Percentiles rank a stretch among this genome's conserved stretches.
Evolutionary conservation across 2,888 invertebrate species (phyloP).

Genomic region (Yponomeuta cagnagella): DNA sequence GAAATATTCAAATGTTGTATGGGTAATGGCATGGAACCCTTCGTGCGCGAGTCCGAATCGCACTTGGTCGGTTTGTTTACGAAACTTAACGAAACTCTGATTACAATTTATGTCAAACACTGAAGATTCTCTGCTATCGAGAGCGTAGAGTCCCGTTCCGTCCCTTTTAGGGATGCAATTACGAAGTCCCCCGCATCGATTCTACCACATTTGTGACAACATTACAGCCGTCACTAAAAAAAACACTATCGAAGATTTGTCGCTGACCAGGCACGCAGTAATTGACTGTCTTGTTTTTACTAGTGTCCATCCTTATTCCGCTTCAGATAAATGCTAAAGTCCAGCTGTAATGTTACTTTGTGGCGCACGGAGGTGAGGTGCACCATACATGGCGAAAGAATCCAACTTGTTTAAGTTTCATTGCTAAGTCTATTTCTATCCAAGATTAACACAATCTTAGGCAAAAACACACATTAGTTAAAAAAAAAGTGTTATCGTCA

Average conservation of each 20-base stretch:
- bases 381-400: too few species aligned
- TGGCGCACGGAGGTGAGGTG: too few species aligned
- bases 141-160: not conserved
- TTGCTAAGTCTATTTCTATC: not conserved
- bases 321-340: not conserved
- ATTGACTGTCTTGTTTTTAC: constrained; percentile 18
- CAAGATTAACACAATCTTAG: too few species aligned
- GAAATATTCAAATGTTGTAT: too few species aligned
- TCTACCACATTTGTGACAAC: constrained; percentile 4
- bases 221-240: not conserved
- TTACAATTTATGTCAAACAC: not conserved
- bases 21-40: too few species aligned
- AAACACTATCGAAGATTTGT: constrained; percentile 5
- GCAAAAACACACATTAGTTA: constrained; percentile 16
- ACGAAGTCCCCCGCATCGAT: constrained; percentile 3
- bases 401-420: not conserved
- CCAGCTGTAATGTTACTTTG: not conserved
- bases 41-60: too few species aligned
- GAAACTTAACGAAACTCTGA: not conserved
- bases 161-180: not conserved
- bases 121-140: not conserved
- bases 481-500: constrained; percentile 6
- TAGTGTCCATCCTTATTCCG: not conserved
- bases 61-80: too few species aligned
- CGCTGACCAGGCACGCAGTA: constrained; percentile 18